Evolutionary conservation across 2,113 vertebrate genomes (phyloP).

Genomic region (Dromas ardeola): DNA sequence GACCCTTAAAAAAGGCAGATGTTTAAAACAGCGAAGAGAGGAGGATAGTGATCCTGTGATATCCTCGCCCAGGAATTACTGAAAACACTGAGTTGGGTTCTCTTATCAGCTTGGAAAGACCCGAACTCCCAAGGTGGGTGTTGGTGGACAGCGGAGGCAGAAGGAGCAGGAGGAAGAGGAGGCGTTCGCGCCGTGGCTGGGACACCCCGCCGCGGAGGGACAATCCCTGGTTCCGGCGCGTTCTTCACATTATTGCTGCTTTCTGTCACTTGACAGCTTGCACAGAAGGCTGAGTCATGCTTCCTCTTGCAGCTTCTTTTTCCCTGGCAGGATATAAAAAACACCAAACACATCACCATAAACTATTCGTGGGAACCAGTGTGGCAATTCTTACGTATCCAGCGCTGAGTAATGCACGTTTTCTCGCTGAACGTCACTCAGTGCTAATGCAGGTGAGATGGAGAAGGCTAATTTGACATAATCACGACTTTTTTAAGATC

Average conservation of each 20-base stretch:
- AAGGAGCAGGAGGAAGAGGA: neutral
- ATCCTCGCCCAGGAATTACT: neutral
- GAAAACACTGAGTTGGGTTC: neutral
- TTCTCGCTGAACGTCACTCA: neutral
- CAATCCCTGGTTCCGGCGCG: fast-evolving
- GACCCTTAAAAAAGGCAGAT: neutral
- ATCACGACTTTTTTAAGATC: neutral
- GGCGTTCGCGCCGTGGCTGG: fast-evolving
- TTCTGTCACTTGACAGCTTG: neutral
- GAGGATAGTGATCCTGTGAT: too few species aligned
- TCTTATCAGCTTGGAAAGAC: neutral
- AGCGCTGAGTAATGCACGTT: fast-evolving
- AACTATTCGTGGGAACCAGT: neutral
- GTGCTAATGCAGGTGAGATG: neutral
- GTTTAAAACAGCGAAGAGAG: neutral
- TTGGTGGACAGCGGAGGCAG: too few species aligned
- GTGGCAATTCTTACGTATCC: neutral
- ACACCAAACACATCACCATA: neutral
- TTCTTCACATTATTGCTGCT: neutral
- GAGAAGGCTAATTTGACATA: neutral
- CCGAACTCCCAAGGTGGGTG: neutral
- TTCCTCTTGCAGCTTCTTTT: neutral
- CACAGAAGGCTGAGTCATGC: neutral
- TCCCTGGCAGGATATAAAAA: neutral
- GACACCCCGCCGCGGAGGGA: neutral